phyloP scores from a whole-genome alignment of 2,888 invertebrate species.

The Rhogogaster chlorosoma region DNA sequence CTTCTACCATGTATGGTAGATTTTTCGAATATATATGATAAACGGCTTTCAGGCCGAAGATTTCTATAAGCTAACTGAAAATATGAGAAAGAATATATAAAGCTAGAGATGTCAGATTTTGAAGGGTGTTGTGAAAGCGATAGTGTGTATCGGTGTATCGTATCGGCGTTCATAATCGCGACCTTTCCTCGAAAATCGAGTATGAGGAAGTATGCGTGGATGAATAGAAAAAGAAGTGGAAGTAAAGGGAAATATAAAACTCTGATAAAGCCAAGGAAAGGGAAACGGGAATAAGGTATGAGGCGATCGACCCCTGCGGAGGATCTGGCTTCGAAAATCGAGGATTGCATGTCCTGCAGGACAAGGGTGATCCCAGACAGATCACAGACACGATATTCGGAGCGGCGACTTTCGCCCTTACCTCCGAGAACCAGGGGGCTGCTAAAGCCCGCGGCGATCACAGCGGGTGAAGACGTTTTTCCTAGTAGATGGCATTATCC shows the following conservation, averaged over 20 bases:
- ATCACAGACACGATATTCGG: slow-evolving; percentile 5
- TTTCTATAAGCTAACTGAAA: not conserved
- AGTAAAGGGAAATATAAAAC: slow-evolving; percentile 25
- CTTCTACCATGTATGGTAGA: not conserved
- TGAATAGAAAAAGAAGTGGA: slow-evolving; percentile 49
- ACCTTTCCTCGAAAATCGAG: not conserved
- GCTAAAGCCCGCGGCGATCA: slow-evolving; percentile 24
- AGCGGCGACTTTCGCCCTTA: not conserved
- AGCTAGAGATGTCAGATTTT: not conserved
- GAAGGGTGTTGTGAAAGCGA: not conserved
- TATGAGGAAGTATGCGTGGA: slow-evolving; percentile 7
- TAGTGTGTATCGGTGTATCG: not conserved
- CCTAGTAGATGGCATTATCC: slow-evolving; percentile 1
- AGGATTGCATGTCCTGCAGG: slow-evolving; percentile 8
- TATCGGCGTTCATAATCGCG: not conserved
- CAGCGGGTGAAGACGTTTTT: slow-evolving; percentile 13
- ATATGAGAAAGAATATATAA: not conserved
- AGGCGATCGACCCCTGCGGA: not conserved
- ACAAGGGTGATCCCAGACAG: slow-evolving; percentile 7
- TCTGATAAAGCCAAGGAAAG: not conserved
- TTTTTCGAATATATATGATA: not conserved
- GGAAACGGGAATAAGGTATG: not conserved
- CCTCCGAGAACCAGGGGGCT: not conserved
- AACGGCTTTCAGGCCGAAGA: not conserved
- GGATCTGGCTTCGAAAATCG: not conserved